phyloP scores from a whole-genome alignment of 1,140 invertebrate genomes.

The Chionoecetes opilio region DNA sequence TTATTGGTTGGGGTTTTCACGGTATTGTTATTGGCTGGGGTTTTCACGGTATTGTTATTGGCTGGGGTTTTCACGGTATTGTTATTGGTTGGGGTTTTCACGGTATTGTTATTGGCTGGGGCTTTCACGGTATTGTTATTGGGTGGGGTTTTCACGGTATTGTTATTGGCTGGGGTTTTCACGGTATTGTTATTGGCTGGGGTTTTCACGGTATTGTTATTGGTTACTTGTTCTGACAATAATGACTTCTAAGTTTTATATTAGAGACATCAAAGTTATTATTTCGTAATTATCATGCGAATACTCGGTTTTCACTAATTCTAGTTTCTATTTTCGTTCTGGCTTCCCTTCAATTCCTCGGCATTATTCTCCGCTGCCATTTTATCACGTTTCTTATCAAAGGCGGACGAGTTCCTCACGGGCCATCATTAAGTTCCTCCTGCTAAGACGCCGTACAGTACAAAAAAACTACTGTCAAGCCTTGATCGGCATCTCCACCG shows the following conservation, averaged over 20 bases:
- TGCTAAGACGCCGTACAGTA: neutral
- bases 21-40: neutral
- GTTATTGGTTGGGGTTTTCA: neutral
- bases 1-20: neutral
- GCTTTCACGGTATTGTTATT: neutral
- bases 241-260: neutral
- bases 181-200: neutral
- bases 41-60: neutral
- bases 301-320: no score
- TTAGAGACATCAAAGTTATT: neutral
- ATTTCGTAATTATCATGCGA: no score
- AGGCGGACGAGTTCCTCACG: neutral
- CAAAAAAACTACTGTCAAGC: neutral
- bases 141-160: neutral
- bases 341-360: neutral
- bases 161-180: neutral
- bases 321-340: no score
- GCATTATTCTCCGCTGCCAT: neutral
- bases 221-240: neutral
- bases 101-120: neutral
- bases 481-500: neutral
- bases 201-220: neutral
- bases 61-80: neutral
- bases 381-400: constrained; percentile 21
- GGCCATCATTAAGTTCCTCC: neutral